Base-by-base conservation (phyloP, 2,113 vertebrate species). In the Pseudopipra pipra region DNA sequence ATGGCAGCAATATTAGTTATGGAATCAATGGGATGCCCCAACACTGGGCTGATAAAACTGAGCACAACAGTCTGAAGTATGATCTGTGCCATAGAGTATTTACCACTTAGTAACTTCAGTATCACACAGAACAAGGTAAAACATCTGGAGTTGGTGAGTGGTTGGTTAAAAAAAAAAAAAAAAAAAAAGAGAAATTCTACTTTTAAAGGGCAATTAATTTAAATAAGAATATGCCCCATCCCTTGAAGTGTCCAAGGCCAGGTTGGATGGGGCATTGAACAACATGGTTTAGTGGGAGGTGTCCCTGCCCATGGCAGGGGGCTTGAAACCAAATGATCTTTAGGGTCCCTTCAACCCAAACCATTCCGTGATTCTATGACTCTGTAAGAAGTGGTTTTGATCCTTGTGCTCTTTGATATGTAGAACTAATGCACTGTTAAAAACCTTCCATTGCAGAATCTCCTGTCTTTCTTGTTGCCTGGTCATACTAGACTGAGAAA, bases 381-480 rank as follows among this genome's bases (percentile, higher is more conserved):
- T 55, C 41, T 47, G 0, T 35, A 11, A 55, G 44, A 86, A 63
- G 24, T 76, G 23, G 28, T 59, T 71, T 39, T 30, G 24, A 23
- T 90, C 25, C 20, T 74, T 43, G 14, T 31, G 30, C 52, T 44
- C 33, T 77, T 75, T 65, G 51, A n/a, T 73, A 13, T 81, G 49
- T 93, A 86, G 66, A 85, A 62, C 68, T 95, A 94, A 96, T 54
- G 41, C 61, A 55, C n/a, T 77, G 77, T 72, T 55, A 52, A 95
- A 59, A 97, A 67, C 62, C 92, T 93, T 94, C 71, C 12, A 4
- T 96, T 96, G 65, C 96, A 99, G 99, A 98, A 97, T 3, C 98
- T 99, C 82, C 96, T 99, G 71, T 99, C 99, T 49, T 99, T 99
- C 96, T 93, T 99, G 97, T 97, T 99, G 96, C 98, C 98, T 65